A percentile compares a stretch with the other conserved stretches of the same genome.
These are phyloP conservation scores for Scartelaos histophorus DNA, from an alignment of 2,113 vertebrate genomes.

Conservation along the genomic window DNA sequence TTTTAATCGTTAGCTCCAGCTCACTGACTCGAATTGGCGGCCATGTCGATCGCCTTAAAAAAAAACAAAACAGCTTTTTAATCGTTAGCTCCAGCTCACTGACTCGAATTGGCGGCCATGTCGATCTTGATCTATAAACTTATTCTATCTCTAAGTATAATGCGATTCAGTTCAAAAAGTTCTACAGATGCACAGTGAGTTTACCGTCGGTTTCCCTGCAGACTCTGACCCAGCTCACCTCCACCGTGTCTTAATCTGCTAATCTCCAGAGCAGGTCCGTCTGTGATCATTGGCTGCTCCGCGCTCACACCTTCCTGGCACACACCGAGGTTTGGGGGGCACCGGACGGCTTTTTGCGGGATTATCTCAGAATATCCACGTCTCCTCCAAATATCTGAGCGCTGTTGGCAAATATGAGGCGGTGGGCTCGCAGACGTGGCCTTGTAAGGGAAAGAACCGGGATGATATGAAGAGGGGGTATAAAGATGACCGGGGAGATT, in stretches of 20 bases:
- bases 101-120: no score
- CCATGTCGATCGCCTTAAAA: no score
- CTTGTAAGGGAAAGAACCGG: slow-evolving; percentile 35
- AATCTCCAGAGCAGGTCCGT: slow-evolving; percentile 63
- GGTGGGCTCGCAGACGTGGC: slow-evolving; percentile 37
- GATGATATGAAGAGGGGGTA: slow-evolving; percentile 31
- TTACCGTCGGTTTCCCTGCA: not conserved
- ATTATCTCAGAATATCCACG: slow-evolving; percentile 60
- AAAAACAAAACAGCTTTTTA: no score
- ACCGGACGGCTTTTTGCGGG: slow-evolving; percentile 18
- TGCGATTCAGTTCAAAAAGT: no score
- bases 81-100: no score
- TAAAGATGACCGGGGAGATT: slow-evolving; percentile 33
- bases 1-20: no score
- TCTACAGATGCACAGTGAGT: not conserved
- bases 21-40: no score
- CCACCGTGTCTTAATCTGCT: slow-evolving; percentile 53
- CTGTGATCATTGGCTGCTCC: slow-evolving; percentile 66
- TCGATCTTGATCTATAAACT: not conserved
- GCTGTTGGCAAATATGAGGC: slow-evolving; percentile 40
- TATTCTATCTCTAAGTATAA: no score
- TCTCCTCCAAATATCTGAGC: slow-evolving; percentile 49
- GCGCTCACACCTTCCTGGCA: slow-evolving; percentile 41
- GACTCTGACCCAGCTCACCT: slow-evolving; percentile 46
- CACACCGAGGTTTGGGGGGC: slow-evolving; percentile 22